A percentile compares a stretch with the other conserved stretches of the same genome.
Evolutionary conservation across 2,797 vertebrate genomes (phyloP).

Genomic region (Acanthopagrus latus): DNA sequence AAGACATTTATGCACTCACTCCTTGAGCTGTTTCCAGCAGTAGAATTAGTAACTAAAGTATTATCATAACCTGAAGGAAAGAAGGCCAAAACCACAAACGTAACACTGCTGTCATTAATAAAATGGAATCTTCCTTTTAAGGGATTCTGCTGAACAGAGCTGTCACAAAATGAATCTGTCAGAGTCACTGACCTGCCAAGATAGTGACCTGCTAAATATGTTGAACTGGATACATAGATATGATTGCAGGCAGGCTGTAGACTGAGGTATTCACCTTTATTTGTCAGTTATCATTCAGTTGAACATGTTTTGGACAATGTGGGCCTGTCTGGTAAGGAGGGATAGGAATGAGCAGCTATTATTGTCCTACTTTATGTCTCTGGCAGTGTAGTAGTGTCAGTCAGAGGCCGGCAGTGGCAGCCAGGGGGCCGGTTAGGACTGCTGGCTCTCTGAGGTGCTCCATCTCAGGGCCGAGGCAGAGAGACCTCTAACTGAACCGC

Average conservation of each 20-base stretch:
- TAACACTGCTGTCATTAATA: constrained; percentile 11
- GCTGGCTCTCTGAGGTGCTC: constrained; percentile 76
- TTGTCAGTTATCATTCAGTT: constrained; percentile 68
- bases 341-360: constrained; percentile 70
- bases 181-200: constrained; percentile 56
- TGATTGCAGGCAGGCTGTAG: constrained; percentile 42
- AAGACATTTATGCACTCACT: neutral
- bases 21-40: neutral
- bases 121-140: constrained; percentile 45
- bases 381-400: constrained; percentile 71
- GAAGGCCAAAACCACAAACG: constrained; percentile 6
- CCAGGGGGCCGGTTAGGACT: constrained; percentile 65
- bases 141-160: constrained; percentile 26
- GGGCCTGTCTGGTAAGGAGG: constrained; percentile 47
- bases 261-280: constrained; percentile 58
- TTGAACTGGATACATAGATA: constrained; percentile 37
- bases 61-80: neutral
- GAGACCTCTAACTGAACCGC: constrained; percentile 80
- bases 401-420: constrained; percentile 66
- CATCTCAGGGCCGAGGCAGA: constrained; percentile 72
- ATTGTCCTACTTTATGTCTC: constrained; percentile 77
- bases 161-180: constrained; percentile 49
- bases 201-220: constrained; percentile 49
- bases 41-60: neutral
- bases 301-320: constrained; percentile 60